Evolutionary conservation across 2,797 vertebrate species (phyloP).

Genomic region (Characodon lateralis): DNA sequence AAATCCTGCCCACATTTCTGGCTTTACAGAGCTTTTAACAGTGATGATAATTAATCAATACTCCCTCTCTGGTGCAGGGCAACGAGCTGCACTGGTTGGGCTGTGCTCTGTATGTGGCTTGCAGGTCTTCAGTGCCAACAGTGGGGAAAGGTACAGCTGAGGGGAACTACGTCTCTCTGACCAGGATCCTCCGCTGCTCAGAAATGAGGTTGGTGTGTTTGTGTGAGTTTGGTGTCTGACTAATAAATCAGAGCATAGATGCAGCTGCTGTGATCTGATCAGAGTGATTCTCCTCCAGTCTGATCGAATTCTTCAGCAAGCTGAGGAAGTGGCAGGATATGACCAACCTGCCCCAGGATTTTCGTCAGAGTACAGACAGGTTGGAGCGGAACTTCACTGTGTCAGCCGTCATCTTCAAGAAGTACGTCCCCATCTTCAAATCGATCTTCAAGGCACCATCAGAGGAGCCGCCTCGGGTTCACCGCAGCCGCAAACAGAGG

Average conservation of each 20-base stretch:
- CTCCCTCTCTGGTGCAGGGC: conserved; percentile 73
- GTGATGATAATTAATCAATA: not conserved
- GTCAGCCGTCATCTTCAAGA: conserved; percentile 94
- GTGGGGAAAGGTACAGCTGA: conserved; percentile 89
- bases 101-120: conserved; percentile 93
- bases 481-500: conserved; percentile 94
- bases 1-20: no score
- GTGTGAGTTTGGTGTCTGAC: not conserved
- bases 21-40: no score
- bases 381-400: conserved; percentile 95
- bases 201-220: conserved; percentile 81
- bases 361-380: conserved; percentile 88
- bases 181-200: conserved; percentile 89
- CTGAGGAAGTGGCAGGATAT: conserved; percentile 99
- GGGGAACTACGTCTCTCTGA: conserved; percentile 95
- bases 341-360: conserved; percentile 88
- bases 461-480: conserved; percentile 88
- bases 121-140: conserved; percentile 89
- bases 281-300: conserved; percentile 65
- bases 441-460: conserved; percentile 89
- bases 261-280: not conserved
- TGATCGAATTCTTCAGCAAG: conserved; percentile 96
- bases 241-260: not conserved
- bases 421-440: conserved; percentile 94
- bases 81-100: conserved; percentile 94